Evolutionary conservation across 2,888 invertebrate species (phyloP), one percentile per base, ranked within the genome.

Genomic region (Blomia tropicalis): DNA sequence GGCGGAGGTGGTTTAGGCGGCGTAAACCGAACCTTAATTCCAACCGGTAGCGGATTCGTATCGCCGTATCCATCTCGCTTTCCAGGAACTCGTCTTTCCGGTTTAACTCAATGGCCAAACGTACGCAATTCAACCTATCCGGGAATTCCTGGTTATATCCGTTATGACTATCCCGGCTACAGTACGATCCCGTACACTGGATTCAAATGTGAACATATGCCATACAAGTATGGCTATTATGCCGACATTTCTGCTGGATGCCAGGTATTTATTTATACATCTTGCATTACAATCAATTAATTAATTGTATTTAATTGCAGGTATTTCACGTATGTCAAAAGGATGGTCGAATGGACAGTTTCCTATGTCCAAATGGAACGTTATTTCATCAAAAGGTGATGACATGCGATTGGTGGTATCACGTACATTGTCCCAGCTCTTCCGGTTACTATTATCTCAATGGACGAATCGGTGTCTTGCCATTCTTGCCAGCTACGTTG

Each of bases 381-480:
- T 32, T 64, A 17, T 64, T 58, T 27, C 62, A 64, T 43, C 64
- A 64, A 43, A 62, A 64, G 43, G 58, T 54, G 4, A 53, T 62
- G 58, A 62, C 60, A 1, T 64, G 64, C 41, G 64, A 64, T 36
- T 64, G 62, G 62, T 62, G 62, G 62, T 62, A 58, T 23, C n/a
- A 58, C 14, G 62, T 62, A 1, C 23, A 58, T 44, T 62, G 62
- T 62, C 58, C 62, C 17, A 22, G 29, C 2, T 62, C 62, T 1
- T 25, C 58, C n/a, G 30, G 58, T 11, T 62, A 17, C 58, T 62
- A 43, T 36, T 62, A 62, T 25, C 19, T 62, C 2, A 63, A 63
- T 27, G 63, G 51, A 19, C 36, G 63, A 22, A 63, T 63, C 7
- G 63, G 63, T 44, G 59, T 59, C 2, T 41, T 63, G 25, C 63